Evolutionary conservation across 2,888 invertebrate genomes (phyloP).

Genomic region (Rotaria magnacalcarata): DNA sequence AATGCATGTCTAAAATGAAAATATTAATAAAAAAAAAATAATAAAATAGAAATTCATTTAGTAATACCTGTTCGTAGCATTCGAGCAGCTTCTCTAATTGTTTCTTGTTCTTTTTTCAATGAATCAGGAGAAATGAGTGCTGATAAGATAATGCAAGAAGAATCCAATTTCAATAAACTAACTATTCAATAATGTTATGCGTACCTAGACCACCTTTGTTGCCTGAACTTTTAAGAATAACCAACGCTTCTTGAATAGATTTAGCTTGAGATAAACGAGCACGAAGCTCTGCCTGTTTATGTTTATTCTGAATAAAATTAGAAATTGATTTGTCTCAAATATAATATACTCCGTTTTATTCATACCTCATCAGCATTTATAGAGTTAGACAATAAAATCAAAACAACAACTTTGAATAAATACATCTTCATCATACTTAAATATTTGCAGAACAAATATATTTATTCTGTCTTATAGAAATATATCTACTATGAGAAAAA

Average conservation of each 20-base stretch:
- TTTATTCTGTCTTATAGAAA: not conserved
- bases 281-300: not conserved
- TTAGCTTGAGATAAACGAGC: not conserved
- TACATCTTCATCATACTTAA: not conserved
- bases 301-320: not conserved
- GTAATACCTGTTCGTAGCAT: not conserved
- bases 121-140: not conserved
- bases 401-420: not conserved
- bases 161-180: too few relatives aligned
- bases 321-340: not conserved
- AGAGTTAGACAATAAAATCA: not conserved
- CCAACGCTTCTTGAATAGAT: not conserved
- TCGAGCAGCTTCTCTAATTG: not conserved
- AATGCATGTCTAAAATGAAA: not conserved
- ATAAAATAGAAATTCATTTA: not conserved
- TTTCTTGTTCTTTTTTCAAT: not conserved
- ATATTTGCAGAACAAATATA: not conserved
- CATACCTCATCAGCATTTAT: not conserved
- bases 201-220: not conserved
- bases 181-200: too few relatives aligned
- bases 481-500: not conserved
- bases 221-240: not conserved
- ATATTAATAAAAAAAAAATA: not conserved
- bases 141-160: not conserved
- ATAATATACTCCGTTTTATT: not conserved